phyloP scores from a whole-genome alignment of 2,113 vertebrate genomes.

The Struthidea cinerea region DNA sequence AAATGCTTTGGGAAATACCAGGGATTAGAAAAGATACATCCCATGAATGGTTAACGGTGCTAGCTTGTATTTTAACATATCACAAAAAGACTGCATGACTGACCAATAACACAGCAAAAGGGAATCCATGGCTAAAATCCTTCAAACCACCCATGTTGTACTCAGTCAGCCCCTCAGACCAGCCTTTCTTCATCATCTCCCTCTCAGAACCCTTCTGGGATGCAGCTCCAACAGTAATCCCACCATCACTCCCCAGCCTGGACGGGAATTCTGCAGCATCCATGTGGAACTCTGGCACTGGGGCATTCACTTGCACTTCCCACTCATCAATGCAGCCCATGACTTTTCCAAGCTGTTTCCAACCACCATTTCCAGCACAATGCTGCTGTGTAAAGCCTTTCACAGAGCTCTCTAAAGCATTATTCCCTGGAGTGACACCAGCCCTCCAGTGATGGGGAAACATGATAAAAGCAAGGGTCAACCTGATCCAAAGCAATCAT shows the following conservation, averaged over 20 bases:
- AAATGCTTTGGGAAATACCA: not conserved
- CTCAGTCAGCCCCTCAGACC: rapidly evolving
- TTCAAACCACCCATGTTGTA: rapidly evolving
- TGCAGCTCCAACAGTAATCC: not conserved
- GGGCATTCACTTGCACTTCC: not conserved
- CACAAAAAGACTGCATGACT: not conserved
- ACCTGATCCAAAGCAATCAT: not conserved
- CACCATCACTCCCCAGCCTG: rapidly evolving
- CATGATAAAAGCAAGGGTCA: not conserved
- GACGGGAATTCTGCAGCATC: not conserved
- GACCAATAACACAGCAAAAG: not conserved
- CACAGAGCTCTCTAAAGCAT: not conserved
- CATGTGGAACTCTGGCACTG: not conserved
- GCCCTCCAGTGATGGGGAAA: too few species aligned
- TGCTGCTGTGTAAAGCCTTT: not conserved
- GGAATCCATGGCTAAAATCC: not conserved
- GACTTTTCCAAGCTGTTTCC: not conserved
- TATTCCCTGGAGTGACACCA: not conserved
- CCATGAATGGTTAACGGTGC: not conserved
- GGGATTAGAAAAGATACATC: not conserved
- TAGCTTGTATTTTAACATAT: not conserved
- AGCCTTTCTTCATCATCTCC: not conserved
- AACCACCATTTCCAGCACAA: not conserved
- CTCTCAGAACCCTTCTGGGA: not conserved
- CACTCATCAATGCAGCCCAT: not conserved